Base-by-base conservation (phyloP, 1,140 invertebrate genomes). In the Lethrus apterus region DNA sequence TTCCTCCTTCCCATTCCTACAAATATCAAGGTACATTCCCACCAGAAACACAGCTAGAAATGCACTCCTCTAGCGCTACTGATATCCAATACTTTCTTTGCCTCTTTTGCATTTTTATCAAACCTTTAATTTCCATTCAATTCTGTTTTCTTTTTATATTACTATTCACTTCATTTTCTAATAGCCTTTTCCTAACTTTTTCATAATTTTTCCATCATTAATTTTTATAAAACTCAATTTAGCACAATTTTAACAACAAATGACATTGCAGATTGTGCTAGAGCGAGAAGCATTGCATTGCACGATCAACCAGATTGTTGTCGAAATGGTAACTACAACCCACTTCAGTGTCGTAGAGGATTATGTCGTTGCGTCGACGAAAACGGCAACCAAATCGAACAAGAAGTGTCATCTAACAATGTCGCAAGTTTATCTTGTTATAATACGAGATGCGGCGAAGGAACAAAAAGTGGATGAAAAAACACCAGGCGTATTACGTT, bases 351-450 rank as follows among this genome's bases (percentile, higher is more conserved):
- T 57, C 67, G 72, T 8, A 61, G 73, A 7, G 73, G 74, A 0
- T 32, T 62, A 18, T 80, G 77, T 55, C 70, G 72, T 29, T 80
- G 78, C 56, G 78, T 80, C 0, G 71, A 80, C 55, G 30, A 48
- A 2, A 68, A 80, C 55, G 79, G 79, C 1, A 60, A 71, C 34
- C 77, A 79, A 60, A 36, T 63, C 4, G 68, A 54, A 3, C 43
- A 36, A 29, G 44, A 46, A 38, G 23, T 46, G 3, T 14, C 15
- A 34, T 34, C 7, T 34, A 3, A 17, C 3, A 10, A 34, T n/a
- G n/a, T n/a, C n/a, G n/a, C n/a, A n/a, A n/a, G n/a, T n/a, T n/a
- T n/a, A n/a, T n/a, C n/a, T n/a, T n/a, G n/a, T n/a, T n/a, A n/a
- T n/a, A n/a, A n/a, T n/a, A n/a, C n/a, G n/a, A n/a, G n/a, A n/a